Conservation (phyloP, 2,797 vertebrate genomes). For the Urosaurus nigricauda region DNA sequence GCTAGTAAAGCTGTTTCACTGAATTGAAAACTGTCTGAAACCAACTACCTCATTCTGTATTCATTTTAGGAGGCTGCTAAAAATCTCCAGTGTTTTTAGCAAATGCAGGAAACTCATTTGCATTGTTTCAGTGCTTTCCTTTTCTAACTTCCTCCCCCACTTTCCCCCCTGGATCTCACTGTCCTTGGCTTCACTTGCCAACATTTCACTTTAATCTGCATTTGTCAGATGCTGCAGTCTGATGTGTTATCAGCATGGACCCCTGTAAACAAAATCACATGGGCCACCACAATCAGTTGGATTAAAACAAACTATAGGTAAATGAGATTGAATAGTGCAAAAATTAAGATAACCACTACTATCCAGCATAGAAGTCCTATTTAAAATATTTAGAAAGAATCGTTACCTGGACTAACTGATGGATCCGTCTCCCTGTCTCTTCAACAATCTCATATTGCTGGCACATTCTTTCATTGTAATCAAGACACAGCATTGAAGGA, state of each 20-base stretch:
- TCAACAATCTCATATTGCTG: conserved; percentile 75
- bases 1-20: background rate
- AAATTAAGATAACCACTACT: background rate
- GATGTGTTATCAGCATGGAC: background rate
- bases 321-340: background rate
- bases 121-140: background rate
- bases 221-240: background rate
- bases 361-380: conserved; percentile 21
- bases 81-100: background rate
- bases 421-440: conserved; percentile 78
- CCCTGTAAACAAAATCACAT: background rate
- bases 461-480: conserved; percentile 75
- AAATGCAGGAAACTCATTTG: background rate
- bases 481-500: conserved; percentile 72
- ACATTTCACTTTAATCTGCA: background rate
- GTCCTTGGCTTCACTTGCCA: background rate
- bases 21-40: background rate
- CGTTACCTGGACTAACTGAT: conserved; percentile 75
- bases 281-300: background rate
- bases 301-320: background rate
- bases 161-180: background rate
- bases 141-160: background rate
- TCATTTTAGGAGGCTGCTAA: background rate
- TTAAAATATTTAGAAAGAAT: background rate
- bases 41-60: background rate